Evolutionary conservation across 37 sponge, comb jelly and placozoan species (phyloP).

Genomic region (Chondrilla cf. caribensis): DNA sequence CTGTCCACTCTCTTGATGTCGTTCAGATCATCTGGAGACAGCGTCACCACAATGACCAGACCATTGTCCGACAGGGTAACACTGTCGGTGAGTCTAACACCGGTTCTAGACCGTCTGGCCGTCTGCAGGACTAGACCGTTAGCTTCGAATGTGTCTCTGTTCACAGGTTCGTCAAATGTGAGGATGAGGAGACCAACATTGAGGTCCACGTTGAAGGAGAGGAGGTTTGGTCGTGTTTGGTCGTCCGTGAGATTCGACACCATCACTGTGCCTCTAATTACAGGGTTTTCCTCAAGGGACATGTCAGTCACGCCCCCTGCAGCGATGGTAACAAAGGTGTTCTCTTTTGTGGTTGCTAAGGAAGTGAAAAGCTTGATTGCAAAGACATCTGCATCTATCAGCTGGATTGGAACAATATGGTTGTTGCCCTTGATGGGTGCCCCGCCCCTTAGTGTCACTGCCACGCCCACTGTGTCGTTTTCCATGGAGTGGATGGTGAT

Average conservation of each 20-base stretch:
- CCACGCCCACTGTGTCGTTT: not conserved
- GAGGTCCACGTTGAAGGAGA: constrained; percentile 61
- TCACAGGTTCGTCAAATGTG: constrained; percentile 79
- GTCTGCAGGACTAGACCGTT: constrained; percentile 66
- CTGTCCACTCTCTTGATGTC: constrained; percentile 83
- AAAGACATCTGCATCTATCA: constrained; percentile 52
- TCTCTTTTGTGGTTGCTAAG: constrained; percentile 48
- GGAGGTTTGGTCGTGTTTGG: constrained; percentile 45
- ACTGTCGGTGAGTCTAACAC: constrained; percentile 58
- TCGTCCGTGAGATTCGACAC: constrained; percentile 46
- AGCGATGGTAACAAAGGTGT: constrained; percentile 64
- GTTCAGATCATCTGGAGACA: constrained; percentile 72
- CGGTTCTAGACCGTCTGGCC: constrained; percentile 71
- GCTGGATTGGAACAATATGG: constrained; percentile 44
- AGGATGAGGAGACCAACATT: constrained; percentile 63
- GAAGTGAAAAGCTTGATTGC: constrained; percentile 64
- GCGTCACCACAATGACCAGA: constrained; percentile 32
- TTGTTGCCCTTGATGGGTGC: constrained; percentile 47
- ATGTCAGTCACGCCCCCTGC: constrained; percentile 56
- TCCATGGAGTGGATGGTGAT: constrained; percentile 48
- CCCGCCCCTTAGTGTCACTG: constrained; percentile 34
- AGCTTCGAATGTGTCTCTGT: constrained; percentile 43
- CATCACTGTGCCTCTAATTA: constrained; percentile 36
- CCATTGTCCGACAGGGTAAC: constrained; percentile 57
- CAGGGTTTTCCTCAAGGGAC: constrained; percentile 35